These are phyloP conservation scores for Phrynosoma platyrhinos DNA, from an alignment of 2,113 vertebrate species.

Conservation along the genomic window DNA sequence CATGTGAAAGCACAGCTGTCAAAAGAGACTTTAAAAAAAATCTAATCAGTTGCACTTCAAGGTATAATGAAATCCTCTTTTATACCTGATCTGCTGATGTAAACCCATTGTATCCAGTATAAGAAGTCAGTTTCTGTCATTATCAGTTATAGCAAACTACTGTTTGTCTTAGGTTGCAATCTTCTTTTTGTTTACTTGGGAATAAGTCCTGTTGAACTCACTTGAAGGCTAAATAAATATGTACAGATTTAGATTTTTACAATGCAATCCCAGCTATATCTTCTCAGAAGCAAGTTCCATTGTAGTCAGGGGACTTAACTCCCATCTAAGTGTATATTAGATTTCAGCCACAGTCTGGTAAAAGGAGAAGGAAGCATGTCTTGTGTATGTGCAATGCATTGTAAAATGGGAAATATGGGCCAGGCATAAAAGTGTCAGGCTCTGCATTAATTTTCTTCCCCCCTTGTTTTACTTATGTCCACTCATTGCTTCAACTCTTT, in stretches of 20 bases:
- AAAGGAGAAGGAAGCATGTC: neutral
- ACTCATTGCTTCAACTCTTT: slow-evolving; percentile 58
- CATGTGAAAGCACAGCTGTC: neutral
- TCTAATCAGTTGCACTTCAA: slow-evolving; percentile 29
- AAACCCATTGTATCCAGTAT: neutral
- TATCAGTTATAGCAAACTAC: neutral
- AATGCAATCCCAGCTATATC: neutral
- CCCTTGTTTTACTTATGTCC: slow-evolving; percentile 54
- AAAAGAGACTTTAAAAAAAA: slow-evolving; percentile 49
- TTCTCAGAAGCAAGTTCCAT: neutral
- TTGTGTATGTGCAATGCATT: neutral
- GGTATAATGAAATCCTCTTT: neutral
- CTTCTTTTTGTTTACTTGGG: neutral
- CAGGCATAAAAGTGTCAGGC: slow-evolving; percentile 51
- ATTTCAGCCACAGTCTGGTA: neutral
- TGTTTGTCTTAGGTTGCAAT: neutral
- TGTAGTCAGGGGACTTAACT: neutral
- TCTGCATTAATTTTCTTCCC: slow-evolving; percentile 53
- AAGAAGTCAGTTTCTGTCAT: neutral
- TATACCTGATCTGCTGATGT: neutral
- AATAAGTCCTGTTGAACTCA: neutral
- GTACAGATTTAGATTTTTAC: neutral
- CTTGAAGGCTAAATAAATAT: neutral
- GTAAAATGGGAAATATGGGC: slow-evolving; percentile 49
- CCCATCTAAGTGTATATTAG: neutral